Conservation (phyloP, 2,797 vertebrate genomes). For the Vultur gryphus region DNA sequence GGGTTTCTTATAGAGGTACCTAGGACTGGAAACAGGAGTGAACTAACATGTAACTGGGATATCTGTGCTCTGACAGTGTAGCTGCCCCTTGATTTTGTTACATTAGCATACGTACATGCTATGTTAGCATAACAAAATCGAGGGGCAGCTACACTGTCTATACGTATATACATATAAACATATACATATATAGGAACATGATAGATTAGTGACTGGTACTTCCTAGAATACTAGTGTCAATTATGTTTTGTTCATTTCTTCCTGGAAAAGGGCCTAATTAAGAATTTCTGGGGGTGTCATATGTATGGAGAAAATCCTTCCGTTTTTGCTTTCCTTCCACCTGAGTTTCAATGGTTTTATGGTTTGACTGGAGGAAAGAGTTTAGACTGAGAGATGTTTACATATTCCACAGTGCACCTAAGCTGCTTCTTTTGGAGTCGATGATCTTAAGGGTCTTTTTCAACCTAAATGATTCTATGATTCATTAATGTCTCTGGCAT, state of each 20-base stretch:
- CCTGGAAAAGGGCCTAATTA: neutral
- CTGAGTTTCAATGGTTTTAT: neutral
- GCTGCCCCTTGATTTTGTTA: neutral
- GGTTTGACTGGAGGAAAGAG: neutral
- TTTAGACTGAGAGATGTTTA: neutral
- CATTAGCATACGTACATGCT: neutral
- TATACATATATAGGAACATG: neutral
- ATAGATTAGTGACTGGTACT: neutral
- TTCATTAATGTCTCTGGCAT: neutral
- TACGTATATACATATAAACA: neutral
- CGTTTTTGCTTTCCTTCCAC: neutral
- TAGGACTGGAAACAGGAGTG: neutral
- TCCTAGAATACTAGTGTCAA: neutral
- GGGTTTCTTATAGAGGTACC: neutral
- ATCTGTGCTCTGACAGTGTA: neutral
- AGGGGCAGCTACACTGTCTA: neutral
- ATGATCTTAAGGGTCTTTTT: neutral
- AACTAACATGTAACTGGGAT: neutral
- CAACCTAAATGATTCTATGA: neutral
- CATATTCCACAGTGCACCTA: neutral
- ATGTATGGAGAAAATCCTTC: neutral
- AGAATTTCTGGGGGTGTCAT: neutral
- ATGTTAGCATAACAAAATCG: neutral
- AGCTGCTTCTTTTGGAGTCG: neutral
- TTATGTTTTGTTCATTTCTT: neutral